A percentile compares a stretch with the other conserved stretches of the same genome.
Conservation (phyloP, 2,113 vertebrate genomes). For the Pygoscelis antarcticus region DNA sequence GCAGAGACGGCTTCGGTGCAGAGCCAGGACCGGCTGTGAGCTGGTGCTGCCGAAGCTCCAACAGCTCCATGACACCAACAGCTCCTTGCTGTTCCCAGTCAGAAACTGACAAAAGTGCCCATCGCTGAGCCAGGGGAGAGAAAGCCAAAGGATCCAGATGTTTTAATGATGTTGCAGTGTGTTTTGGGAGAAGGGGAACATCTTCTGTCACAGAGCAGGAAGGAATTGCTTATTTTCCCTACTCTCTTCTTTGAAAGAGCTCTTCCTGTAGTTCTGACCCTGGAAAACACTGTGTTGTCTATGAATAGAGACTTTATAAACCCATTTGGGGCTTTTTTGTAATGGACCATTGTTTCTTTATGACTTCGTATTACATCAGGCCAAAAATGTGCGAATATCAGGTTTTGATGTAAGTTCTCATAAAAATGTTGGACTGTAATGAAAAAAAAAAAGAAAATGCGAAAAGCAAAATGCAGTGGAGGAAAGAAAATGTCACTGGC, state of each 20-base stretch:
- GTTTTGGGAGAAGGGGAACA: neutral
- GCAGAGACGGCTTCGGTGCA: fast-evolving
- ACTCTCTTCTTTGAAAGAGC: neutral
- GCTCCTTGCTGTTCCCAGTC: neutral
- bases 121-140: neutral
- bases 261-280: neutral
- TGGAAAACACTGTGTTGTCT: neutral
- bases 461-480: neutral
- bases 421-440: neutral
- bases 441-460: neutral
- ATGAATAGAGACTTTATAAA: neutral
- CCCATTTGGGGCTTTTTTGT: neutral
- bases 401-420: neutral
- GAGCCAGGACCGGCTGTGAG: too few species aligned
- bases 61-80: fast-evolving
- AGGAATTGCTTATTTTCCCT: neutral
- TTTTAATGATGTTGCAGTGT: neutral
- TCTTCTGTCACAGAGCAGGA: neutral
- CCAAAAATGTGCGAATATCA: neutral
- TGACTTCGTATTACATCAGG: neutral
- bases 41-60: neutral
- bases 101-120: neutral
- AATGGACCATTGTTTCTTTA: neutral
- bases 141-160: neutral
- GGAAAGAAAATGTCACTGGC: neutral